A percentile compares a stretch with the other conserved stretches of the same genome.
These are phyloP conservation scores for Lucifuga dentata DNA, from an alignment of 2,113 vertebrate genomes.

Conservation along the genomic window DNA sequence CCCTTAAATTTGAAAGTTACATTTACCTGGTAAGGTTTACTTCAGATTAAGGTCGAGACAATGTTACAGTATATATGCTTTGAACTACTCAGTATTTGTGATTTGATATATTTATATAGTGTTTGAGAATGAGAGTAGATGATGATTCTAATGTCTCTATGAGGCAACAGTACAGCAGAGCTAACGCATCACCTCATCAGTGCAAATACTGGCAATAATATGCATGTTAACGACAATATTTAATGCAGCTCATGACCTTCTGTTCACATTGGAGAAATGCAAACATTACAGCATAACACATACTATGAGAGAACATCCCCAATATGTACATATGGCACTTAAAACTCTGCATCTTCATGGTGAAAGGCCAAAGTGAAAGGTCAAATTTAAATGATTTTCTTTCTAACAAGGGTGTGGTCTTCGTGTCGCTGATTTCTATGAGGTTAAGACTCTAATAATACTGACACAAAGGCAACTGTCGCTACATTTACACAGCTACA, in stretches of 20 bases:
- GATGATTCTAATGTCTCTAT: not conserved
- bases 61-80: too few species aligned
- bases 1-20: too few species aligned
- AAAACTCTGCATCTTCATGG: constrained; percentile 22
- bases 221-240: constrained; percentile 40
- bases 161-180: not conserved
- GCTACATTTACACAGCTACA: constrained; percentile 26
- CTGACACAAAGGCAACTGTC: not conserved
- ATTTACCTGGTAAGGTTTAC: too few species aligned
- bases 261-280: constrained; percentile 10
- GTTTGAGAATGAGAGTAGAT: constrained; percentile 12
- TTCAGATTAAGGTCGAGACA: too few species aligned
- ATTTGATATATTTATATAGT: not conserved
- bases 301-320: constrained; percentile 7
- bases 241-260: constrained; percentile 11
- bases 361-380: too few species aligned
- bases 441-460: constrained; percentile 23
- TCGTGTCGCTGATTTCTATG: constrained; percentile 32
- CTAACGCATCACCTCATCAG: not conserved
- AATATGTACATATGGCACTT: constrained; percentile 71
- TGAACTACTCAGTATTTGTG: not conserved
- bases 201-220: not conserved
- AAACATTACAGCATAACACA: constrained; percentile 21
- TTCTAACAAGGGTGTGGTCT: not conserved
- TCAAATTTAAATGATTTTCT: too few species aligned